Conservation (phyloP, 2,797 vertebrate species). For the Erithacus rubecula region DNA sequence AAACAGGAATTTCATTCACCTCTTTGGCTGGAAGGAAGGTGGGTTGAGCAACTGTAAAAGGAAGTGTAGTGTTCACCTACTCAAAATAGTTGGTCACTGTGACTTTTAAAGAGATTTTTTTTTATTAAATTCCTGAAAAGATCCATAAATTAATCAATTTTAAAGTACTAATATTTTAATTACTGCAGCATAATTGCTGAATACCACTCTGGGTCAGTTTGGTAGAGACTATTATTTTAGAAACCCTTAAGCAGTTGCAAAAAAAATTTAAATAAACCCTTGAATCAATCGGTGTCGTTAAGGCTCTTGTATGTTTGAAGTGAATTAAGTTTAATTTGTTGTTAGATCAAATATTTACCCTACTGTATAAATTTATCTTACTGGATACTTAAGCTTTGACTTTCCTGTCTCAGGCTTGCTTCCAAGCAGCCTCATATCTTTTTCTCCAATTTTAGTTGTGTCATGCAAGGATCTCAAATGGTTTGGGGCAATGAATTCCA, state of each 20-base stretch:
- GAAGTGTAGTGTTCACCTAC: not conserved
- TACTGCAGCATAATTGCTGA: not conserved
- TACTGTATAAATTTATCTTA: not conserved
- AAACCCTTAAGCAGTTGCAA: not conserved
- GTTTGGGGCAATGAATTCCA: not conserved
- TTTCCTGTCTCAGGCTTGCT: not conserved
- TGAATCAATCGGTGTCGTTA: not conserved
- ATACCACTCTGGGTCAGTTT: not conserved
- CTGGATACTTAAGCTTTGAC: not conserved
- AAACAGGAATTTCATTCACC: not conserved
- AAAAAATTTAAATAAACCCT: not conserved
- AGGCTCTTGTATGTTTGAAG: not conserved
- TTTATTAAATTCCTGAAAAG: not conserved
- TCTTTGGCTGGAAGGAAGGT: not conserved
- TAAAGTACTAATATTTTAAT: not conserved
- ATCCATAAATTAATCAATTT: not conserved
- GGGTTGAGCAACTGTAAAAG: not conserved
- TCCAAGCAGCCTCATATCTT: not conserved
- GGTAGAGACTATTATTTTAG: not conserved
- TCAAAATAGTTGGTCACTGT: not conserved
- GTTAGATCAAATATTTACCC: not conserved
- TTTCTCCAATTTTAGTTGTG: not conserved
- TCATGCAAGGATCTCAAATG: not conserved
- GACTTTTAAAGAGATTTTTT: not conserved
- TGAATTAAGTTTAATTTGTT: not conserved